A percentile compares a stretch with the other conserved stretches of the same genome.
phyloP scores from a whole-genome alignment of 2,797 vertebrate species.

The Balearica regulorum region DNA sequence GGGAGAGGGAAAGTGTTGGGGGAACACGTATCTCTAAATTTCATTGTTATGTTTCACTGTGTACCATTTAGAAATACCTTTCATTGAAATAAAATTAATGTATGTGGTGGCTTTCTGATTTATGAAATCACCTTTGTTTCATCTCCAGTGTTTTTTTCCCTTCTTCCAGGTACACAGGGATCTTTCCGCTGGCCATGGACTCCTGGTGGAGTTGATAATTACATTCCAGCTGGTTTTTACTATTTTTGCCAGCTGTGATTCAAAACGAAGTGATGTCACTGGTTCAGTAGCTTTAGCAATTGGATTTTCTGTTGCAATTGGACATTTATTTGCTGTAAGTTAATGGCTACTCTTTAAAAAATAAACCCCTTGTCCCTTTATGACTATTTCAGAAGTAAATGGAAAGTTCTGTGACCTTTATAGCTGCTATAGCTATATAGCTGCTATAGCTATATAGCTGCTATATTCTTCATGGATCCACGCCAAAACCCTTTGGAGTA shows the following conservation, averaged over 20 bases:
- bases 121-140: not conserved
- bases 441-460: not conserved
- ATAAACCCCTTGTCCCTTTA: constrained; percentile 5
- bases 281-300: constrained; percentile 91
- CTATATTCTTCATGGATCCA: not conserved
- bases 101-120: not conserved
- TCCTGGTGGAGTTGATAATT: constrained; percentile 93
- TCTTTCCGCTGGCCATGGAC: constrained; percentile 85
- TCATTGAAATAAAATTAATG: not conserved
- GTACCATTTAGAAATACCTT: not conserved
- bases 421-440: not conserved
- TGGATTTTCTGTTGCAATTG: constrained; percentile 90
- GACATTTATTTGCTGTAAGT: constrained; percentile 97
- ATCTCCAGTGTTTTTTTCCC: constrained; percentile 21
- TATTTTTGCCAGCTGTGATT: constrained; percentile 93
- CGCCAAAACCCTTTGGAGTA: not conserved
- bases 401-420: constrained; percentile 12
- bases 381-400: not conserved
- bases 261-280: constrained; percentile 87
- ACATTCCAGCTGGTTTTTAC: constrained; percentile 95
- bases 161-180: constrained; percentile 80
- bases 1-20: too few species aligned
- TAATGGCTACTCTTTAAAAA: constrained; percentile 43
- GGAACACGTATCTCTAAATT: not conserved
- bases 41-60: not conserved